These are phyloP conservation scores for Leptinotarsa rubiginosa DNA, from an alignment of 2,888 invertebrate genomes.

Conservation along the genomic window DNA sequence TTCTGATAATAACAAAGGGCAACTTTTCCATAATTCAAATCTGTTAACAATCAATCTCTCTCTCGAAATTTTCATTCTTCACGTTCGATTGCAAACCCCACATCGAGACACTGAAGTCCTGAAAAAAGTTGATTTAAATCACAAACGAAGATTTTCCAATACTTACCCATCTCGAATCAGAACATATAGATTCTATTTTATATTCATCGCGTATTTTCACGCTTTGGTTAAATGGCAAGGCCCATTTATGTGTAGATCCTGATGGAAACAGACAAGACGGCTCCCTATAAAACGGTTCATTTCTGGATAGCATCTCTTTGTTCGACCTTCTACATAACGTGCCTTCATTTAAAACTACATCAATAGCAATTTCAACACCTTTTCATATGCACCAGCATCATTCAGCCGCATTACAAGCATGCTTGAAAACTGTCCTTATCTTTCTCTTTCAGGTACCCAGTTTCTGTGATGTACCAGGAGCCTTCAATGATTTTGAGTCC, in stretches of 20 bases:
- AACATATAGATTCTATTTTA: constrained; percentile 43
- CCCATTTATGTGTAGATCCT: constrained; percentile 48
- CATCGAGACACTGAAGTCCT: too few species aligned
- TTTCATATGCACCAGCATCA: constrained; percentile 50
- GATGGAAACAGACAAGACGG: constrained; percentile 49
- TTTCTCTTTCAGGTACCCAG: constrained; percentile 31
- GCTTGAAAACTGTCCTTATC: constrained; percentile 42
- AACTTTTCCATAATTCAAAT: too few species aligned
- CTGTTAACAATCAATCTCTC: too few species aligned
- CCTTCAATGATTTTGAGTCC: neutral
- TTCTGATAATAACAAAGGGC: too few species aligned
- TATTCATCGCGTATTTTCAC: constrained; percentile 48
- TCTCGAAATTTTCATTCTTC: too few species aligned
- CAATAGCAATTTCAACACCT: constrained; percentile 61
- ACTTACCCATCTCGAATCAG: neutral
- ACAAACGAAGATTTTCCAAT: neutral
- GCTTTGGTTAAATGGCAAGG: constrained; percentile 47
- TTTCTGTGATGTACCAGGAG: constrained; percentile 6
- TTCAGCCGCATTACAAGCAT: constrained; percentile 41
- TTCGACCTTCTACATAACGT: constrained; percentile 52
- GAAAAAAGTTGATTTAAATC: neutral
- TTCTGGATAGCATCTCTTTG: constrained; percentile 58
- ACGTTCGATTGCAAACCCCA: too few species aligned
- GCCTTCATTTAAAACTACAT: constrained; percentile 58
- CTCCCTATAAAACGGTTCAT: constrained; percentile 54